Conservation (phyloP, 2,113 vertebrate species). For the Bothrops jararaca region DNA sequence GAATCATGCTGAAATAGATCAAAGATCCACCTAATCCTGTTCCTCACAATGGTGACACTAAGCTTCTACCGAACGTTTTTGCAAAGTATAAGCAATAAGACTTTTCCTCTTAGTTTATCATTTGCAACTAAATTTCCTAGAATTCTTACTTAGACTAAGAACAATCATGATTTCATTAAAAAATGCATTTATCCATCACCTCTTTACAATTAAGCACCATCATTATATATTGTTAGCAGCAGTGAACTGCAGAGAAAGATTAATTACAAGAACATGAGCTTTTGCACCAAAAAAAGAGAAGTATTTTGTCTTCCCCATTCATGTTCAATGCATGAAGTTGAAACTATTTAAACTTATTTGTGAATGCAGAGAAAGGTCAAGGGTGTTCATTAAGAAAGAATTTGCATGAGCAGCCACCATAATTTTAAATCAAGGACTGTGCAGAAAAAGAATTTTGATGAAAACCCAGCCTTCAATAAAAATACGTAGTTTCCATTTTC, state of each 20-base stretch:
- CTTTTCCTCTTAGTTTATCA: neutral
- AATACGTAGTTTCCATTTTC: neutral
- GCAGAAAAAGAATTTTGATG: neutral
- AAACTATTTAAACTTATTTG: neutral
- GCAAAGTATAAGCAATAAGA: neutral
- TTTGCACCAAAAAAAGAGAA: neutral
- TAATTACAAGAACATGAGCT: neutral
- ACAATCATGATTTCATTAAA: neutral
- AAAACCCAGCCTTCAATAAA: neutral
- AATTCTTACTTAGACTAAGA: neutral
- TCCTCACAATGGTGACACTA: neutral
- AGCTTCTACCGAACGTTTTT: neutral
- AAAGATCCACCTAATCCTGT: neutral
- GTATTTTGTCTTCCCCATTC: neutral
- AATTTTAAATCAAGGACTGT: neutral
- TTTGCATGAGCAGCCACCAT: neutral
- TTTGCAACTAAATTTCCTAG: neutral
- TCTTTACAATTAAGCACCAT: neutral
- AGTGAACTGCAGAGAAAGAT: neutral
- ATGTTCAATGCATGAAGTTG: neutral
- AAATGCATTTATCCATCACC: neutral
- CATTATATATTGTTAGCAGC: neutral
- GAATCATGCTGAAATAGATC: neutral
- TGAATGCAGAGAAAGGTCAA: neutral
- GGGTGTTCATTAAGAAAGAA: neutral